A percentile compares a stretch with the other conserved stretches of the same genome.
These are phyloP conservation scores for Mus musculus DNA, from an alignment of 2,113 vertebrate genomes.

Conservation along the genomic window GRCm39 chr3:22995501-22996000, in stretches of 20 bases:
- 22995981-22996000: no score
- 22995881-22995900: background rate
- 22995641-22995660: background rate
- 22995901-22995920: no score
- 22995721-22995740: background rate
- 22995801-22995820: background rate
- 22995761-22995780: background rate
- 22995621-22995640: background rate
- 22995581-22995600: background rate
- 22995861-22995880: background rate
- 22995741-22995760: background rate
- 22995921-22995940: background rate
- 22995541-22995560: background rate
- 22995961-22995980: no score
- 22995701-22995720: background rate
- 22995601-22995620: background rate
- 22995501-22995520: background rate
- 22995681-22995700: background rate
- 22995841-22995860: background rate
- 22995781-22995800: background rate
- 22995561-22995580: background rate
- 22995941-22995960: background rate
- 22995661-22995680: background rate
- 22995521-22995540: background rate
- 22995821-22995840: conserved; percentile 3